Evolutionary conservation across 2,888 invertebrate species (phyloP), one percentile per base, ranked within the genome.

Genomic region (Ametastegia equiseti): DNA sequence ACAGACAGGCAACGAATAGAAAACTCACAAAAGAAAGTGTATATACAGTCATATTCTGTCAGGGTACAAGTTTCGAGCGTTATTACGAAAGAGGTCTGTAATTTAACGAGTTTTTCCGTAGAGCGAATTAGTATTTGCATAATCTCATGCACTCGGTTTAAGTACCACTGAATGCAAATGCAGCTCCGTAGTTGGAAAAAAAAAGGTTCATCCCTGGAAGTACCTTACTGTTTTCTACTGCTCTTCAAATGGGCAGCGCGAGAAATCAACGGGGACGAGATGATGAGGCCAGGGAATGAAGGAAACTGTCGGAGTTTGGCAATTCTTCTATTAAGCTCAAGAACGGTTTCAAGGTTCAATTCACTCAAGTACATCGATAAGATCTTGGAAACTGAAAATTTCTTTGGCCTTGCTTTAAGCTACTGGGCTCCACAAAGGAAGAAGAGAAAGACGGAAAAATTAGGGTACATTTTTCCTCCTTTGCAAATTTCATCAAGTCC

Each of bases 71-170:
- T 85, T 86, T 83, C 78, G 80, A 81, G 81, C 77, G 83, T 85
- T 87, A 85, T 84, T 82, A 82, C 84, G 82, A 81, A 81, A 82
- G 83, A 84, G 83, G 84, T 82, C 79, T 82, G 84, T 87, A 86
- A 88, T 87, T 88, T 86, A 84, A 86, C 82, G 86, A 87, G 84
- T 86, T 85, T 87, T 86, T 84, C 84, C 79, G 73, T 79, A 82
- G 79, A 82, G 83, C 85, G 85, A 87, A 88, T 88, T 86, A 88
- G 85, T 84, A 88, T 88, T 88, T 88, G 87, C 88, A 88, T 88
- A 88, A 88, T 87, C 84, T 81, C 83, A 78, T 75, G 81, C 81
- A 73, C 83, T 84, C 83, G 85, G 85, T 5, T 83, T 85, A 86
- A 86, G 86, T 82, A 84, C 78, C 54, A n/a, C 36, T 54, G 84